Conservation (phyloP, 2,888 invertebrate genomes). For the Amblyjoppa fuscipennis region DNA sequence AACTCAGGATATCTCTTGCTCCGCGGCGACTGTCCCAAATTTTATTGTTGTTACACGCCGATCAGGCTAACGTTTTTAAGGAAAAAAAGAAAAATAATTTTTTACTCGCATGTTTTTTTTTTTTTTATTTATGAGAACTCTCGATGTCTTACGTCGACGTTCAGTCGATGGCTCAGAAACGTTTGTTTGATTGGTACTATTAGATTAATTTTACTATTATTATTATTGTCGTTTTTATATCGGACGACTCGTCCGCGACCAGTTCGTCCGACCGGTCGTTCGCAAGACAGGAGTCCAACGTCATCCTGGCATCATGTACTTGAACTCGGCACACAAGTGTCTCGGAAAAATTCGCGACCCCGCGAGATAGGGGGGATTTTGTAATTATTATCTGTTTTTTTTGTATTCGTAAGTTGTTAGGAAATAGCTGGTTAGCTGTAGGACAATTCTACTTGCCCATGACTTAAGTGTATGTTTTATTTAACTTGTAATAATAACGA, state of each 20-base stretch:
- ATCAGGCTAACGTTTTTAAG: conserved; percentile 28
- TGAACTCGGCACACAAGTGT: conserved; percentile 24
- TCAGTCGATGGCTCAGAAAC: conserved; percentile 11
- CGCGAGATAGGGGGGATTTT: conserved; percentile 73
- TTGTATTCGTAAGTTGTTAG: conserved; percentile 76
- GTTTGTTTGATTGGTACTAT: conserved; percentile 35
- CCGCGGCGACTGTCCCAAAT: conserved; percentile 48
- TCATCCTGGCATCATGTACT: conserved; percentile 24
- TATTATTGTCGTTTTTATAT: conserved; percentile 42
- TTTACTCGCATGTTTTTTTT: neutral
- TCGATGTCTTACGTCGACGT: conserved; percentile 21
- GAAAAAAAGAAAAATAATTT: neutral
- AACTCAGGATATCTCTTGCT: conserved; percentile 35
- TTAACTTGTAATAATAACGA: conserved; percentile 77
- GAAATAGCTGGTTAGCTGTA: conserved; percentile 79
- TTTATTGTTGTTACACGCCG: conserved; percentile 53
- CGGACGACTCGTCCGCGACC: conserved; percentile 30
- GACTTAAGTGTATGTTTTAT: conserved; percentile 81
- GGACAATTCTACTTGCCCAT: conserved; percentile 84
- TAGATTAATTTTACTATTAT: conserved; percentile 49
- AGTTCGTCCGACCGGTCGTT: conserved; percentile 45
- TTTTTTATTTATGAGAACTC: conserved; percentile 26
- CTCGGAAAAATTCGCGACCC: conserved; percentile 23
- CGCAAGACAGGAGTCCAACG: neutral
- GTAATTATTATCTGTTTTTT: conserved; percentile 76